Evolutionary conservation across 2,113 vertebrate species (phyloP).

Genomic region (Sylvietta virens): DNA sequence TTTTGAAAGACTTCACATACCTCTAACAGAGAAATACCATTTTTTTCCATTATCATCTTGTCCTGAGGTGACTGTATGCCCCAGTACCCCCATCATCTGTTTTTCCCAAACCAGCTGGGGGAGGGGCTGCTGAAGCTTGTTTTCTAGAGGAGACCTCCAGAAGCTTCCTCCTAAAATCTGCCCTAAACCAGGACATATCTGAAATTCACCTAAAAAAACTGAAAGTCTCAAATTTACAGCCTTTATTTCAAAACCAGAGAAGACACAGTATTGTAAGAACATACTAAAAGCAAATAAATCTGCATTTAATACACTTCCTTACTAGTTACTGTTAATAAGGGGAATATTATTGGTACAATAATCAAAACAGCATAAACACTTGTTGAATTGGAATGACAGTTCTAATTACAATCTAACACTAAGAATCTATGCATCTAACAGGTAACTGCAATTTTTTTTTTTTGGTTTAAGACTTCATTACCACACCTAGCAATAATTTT

Average conservation of each 20-base stretch:
- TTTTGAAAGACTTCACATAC: neutral
- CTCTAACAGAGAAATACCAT: neutral
- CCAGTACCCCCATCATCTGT: neutral
- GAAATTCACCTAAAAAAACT: neutral
- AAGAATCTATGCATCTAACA: neutral
- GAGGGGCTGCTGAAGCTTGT: neutral
- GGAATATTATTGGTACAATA: neutral
- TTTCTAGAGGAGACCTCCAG: neutral
- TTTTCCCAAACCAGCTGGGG: neutral
- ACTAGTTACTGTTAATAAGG: neutral
- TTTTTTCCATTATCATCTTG: neutral
- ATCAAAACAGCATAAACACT: neutral
- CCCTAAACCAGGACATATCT: neutral
- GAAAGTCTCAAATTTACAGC: neutral
- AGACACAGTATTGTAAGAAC: neutral
- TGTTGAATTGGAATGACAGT: neutral
- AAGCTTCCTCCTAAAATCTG: neutral
- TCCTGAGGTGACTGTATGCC: neutral
- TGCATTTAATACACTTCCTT: neutral
- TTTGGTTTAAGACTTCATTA: neutral
- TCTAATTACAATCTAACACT: neutral
- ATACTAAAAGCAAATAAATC: neutral
- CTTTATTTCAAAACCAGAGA: neutral
- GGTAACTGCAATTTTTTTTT: neutral
- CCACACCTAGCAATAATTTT: neutral